Base-by-base conservation (phyloP, 2,797 vertebrate species). In the Kryptolebias ocellatus region DNA sequence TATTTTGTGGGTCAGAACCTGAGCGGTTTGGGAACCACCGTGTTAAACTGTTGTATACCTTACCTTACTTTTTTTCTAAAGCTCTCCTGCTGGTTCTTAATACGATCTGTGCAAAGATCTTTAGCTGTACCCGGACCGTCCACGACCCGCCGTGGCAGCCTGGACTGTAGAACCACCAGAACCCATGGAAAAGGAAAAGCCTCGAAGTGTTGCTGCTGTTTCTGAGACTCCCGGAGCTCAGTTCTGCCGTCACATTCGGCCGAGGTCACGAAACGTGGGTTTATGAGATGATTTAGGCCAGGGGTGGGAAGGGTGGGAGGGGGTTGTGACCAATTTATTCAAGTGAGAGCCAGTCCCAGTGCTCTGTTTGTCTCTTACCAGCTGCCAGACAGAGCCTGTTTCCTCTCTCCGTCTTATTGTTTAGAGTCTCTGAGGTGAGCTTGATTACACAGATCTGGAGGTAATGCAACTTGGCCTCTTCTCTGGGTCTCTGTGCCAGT, bases 361-460 rank as follows among this genome's bases (percentile, higher is more conserved):
- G 73, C 78, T 71, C 76, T 78, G 83, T 89, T 86, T 87, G 87
- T 87, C 84, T 78, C 82, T 80, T 10, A 42, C 79, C 83, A 85
- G 89, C 85, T 90, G 85, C 86, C 83, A 87, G 71, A 85, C 78
- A 79, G 54, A 54, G 76, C 66, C 76, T 67, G 76, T 78, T 84
- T 89, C 81, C 78, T 86, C 69, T 83, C 83, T 60, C 64, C 60
- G 16, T 74, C 78, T 51, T 77, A 75, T 90, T 90, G 81, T 91
- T 73, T 87, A 82, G 78, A 78, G 73, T 76, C 79, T 89, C 84
- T 76, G 86, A 91, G 86, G 88, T 92, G 83, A 92, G 88, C 85
- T 91, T 88, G 86, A 88, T 90, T 89, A 90, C 88, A 90, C 74
- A 85, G 88, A 91, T 90, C 76, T 84, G 80, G 81, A 88, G 87